A percentile compares a stretch with the other conserved stretches of the same genome.
phyloP scores from a whole-genome alignment of 2,888 invertebrate genomes.

The Anoplius nigerrimus region DNA sequence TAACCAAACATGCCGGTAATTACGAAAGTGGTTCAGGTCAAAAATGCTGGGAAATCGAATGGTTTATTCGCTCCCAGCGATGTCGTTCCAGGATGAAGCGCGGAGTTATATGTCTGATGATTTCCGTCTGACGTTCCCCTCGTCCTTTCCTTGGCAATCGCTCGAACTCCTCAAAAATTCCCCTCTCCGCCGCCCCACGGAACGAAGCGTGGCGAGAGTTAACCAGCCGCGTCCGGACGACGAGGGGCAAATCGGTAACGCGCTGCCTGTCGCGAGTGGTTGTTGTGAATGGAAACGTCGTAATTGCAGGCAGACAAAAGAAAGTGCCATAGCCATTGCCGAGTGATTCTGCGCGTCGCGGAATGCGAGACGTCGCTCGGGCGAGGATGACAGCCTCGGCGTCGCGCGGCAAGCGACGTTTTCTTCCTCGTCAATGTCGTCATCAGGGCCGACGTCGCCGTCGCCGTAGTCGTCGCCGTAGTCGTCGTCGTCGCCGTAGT shows the following conservation, averaged over 20 bases:
- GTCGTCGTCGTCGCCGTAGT: neutral
- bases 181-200: no score
- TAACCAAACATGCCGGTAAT: no score
- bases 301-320: slow-evolving; percentile 62
- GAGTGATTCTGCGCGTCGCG: slow-evolving; percentile 10
- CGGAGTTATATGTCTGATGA: no score
- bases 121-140: no score
- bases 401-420: slow-evolving; percentile 8
- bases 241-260: slow-evolving; percentile 34
- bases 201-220: neutral
- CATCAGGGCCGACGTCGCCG: slow-evolving; percentile 2
- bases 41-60: no score
- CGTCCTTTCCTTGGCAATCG: no score
- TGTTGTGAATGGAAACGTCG: slow-evolving; percentile 56
- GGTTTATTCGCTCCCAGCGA: no score
- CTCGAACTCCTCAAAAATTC: no score
- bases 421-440: slow-evolving; percentile 2
- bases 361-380: slow-evolving; percentile 28
- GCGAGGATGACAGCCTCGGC: slow-evolving; percentile 29
- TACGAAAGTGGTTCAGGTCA: no score
- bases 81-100: no score
- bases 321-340: slow-evolving; percentile 34
- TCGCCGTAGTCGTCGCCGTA: neutral
- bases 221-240: neutral
- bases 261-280: slow-evolving; percentile 20